phyloP scores from a whole-genome alignment of 2,888 invertebrate species.

The Meiosimyza platycephala region DNA sequence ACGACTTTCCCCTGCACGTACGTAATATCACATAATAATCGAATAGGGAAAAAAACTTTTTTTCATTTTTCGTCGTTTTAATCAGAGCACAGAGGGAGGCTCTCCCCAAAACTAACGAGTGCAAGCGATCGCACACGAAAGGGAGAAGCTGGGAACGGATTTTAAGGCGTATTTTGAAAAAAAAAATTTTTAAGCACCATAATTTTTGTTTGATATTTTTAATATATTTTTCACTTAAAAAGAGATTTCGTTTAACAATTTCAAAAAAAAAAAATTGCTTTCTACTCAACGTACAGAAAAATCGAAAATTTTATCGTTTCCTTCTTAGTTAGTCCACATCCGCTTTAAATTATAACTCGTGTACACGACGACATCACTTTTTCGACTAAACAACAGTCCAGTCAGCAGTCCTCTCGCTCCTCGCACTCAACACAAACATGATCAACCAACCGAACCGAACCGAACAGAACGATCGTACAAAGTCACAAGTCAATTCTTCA shows the following conservation, averaged over 20 bases:
- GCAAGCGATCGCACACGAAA: constrained; percentile 27
- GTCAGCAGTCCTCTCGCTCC: constrained; percentile 46
- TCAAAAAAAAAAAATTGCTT: not conserved
- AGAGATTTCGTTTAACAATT: not conserved
- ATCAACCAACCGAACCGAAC: too few species aligned
- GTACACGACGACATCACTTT: constrained; percentile 55
- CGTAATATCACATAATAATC: not conserved
- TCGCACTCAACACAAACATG: constrained; percentile 30
- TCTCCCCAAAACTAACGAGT: not conserved
- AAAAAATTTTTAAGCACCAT: constrained; percentile 19
- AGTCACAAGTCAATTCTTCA: constrained; percentile 41
- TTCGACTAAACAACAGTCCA: constrained; percentile 52
- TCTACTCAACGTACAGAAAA: not conserved
- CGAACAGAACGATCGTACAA: not conserved
- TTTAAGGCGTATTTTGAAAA: not conserved
- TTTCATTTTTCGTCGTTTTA: not conserved
- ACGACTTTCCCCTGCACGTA: not conserved
- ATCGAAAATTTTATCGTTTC: not conserved
- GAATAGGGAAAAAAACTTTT: constrained; percentile 8
- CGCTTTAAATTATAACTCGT: constrained; percentile 39
- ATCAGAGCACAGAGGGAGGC: constrained; percentile 14
- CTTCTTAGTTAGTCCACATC: constrained; percentile 11
- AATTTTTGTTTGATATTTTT: constrained; percentile 27
- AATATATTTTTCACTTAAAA: not conserved
- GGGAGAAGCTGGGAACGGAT: constrained; percentile 19